Conservation (phyloP, 2,888 invertebrate genomes). For the Papilio protenor region DNA sequence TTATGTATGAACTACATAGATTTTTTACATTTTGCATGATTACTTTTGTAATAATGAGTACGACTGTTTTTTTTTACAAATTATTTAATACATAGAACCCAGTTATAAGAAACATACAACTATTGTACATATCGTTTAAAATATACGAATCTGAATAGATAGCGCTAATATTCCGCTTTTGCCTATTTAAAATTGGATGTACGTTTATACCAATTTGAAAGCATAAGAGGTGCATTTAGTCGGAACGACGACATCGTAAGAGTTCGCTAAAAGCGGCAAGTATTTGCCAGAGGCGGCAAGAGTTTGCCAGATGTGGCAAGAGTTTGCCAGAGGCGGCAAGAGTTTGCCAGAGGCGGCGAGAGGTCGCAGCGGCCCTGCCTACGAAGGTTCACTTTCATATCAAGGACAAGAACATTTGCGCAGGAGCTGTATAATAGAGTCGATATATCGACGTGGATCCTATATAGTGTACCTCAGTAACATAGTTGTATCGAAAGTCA, state of each 20-base stretch:
- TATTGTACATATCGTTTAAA: background rate
- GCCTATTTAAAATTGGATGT: conserved; percentile 44
- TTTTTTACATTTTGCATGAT: background rate
- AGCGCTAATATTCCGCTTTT: background rate
- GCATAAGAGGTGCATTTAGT: conserved; percentile 1
- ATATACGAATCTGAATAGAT: background rate
- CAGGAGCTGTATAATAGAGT: conserved; percentile 65
- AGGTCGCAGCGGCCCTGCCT: conserved; percentile 56
- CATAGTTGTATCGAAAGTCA: conserved; percentile 78
- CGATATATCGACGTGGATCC: conserved; percentile 73
- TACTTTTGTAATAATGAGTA: background rate
- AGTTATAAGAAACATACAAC: background rate
- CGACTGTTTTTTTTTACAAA: background rate
- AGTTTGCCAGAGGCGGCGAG: conserved; percentile 6
- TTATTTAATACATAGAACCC: background rate
- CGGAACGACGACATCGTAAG: background rate
- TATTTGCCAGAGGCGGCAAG: background rate
- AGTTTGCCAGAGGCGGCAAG: no score
- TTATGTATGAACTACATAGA: conserved; percentile 11
- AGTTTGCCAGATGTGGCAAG: no score
- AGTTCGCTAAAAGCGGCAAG: no score
- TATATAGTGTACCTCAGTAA: conserved; percentile 82
- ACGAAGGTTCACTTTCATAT: conserved; percentile 68
- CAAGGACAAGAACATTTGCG: conserved; percentile 68
- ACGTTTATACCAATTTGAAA: conserved; percentile 54